Conservation (phyloP, 2,113 vertebrate species). For the Guaruba guarouba region DNA sequence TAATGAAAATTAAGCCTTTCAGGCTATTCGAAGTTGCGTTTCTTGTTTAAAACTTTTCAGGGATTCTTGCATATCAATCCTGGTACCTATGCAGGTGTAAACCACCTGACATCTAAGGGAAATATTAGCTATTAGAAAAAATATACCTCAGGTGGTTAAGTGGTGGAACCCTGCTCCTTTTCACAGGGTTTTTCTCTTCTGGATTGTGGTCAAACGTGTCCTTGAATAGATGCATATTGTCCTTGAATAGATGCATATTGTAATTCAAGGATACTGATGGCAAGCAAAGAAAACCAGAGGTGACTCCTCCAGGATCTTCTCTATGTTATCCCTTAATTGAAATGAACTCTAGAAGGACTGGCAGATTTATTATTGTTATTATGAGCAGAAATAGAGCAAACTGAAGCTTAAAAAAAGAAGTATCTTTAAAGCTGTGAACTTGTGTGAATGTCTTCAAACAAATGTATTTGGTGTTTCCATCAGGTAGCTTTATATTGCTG, state of each 20-base stretch:
- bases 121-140: not conserved
- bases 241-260: not conserved
- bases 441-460: not conserved
- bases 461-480: not conserved
- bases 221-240: not conserved
- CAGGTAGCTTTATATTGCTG: conserved; percentile 88
- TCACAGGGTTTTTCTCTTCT: not conserved
- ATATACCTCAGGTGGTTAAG: not conserved
- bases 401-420: not conserved
- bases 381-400: not conserved
- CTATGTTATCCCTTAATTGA: not conserved
- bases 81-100: not conserved
- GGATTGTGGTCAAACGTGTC: not conserved
- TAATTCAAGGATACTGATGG: not conserved
- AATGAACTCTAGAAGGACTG: not conserved
- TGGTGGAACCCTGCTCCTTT: not conserved
- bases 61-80: not conserved
- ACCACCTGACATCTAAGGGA: not conserved
- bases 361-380: not conserved
- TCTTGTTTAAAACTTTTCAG: not conserved
- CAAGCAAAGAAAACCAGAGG: not conserved
- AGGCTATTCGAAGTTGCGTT: not conserved
- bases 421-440: not conserved
- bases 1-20: not conserved
- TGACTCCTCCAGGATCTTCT: not conserved